Evolutionary conservation across 2,888 invertebrate species (phyloP), one percentile per base, ranked within the genome.

Genomic region (Drosophila emarginata): DNA sequence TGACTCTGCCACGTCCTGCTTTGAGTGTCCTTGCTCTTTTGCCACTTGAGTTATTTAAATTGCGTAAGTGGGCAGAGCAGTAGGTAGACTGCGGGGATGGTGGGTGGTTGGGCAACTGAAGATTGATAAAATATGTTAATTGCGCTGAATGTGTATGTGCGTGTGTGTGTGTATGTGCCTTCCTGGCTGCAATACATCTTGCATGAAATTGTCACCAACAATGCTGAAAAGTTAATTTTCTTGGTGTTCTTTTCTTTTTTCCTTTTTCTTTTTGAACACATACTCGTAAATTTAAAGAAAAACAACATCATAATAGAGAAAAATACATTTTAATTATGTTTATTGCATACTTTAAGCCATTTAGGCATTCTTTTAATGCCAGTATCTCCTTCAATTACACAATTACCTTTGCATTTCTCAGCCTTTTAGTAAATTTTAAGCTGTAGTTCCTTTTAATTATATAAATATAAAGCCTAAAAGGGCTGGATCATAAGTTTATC

Each of bases 101-200:
- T 40, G 58, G 64, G 28, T 14, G 56, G 59, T 28, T n/a, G 64
- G 45, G 63, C 50, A 70, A 61, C 60, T 81, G 79, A 81, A 85
- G 77, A 81, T 81, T 84, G 83, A 84, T 86, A 84, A 84, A 84
- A 86, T 86, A 84, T 84, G 83, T 86, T 86, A 84, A 84, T 84
- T 83, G 83, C 74, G 80, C 81, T 69, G 23, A 23, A 4, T 23
- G 23, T 23, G 23, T 23, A 23, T 26, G 74, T 66, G 67, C 54
- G 51, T 40, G 36, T 32, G 36, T 52, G 61, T 21, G 54, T 45
- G 59, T 63, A 58, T 57, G 62, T 9, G 21, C 26, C 15, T 39
- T 23, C 37, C 37, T 7, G 59, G 37, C 58, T 14, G 68, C 60
- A 58, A 76, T 66, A 67, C 71, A 60, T 69, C 66, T 74, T 72